Conservation (phyloP, 2,113 vertebrate genomes). For the Poeciliopsis turrubarensis region DNA sequence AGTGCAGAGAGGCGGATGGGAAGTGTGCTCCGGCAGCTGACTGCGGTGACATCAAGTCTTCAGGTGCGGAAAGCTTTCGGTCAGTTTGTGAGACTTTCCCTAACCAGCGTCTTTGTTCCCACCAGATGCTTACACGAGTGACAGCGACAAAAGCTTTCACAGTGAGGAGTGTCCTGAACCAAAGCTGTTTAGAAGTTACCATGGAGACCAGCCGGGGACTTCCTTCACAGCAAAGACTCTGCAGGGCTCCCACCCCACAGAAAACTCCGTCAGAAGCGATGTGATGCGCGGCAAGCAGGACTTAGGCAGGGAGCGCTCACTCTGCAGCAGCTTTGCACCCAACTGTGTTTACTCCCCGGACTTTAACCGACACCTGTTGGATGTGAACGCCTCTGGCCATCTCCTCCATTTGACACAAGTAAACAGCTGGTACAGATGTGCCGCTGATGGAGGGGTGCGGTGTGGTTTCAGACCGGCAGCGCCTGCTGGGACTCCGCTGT, state of each 20-base stretch:
- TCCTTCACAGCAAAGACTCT: constrained; percentile 54
- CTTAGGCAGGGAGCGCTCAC: constrained; percentile 71
- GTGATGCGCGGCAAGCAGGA: constrained; percentile 69
- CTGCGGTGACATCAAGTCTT: constrained; percentile 31
- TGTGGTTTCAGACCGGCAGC: constrained; percentile 78
- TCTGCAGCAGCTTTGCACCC: constrained; percentile 70
- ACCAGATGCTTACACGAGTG: constrained; percentile 79
- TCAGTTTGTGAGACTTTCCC: neutral
- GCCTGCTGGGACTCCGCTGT: constrained; percentile 80
- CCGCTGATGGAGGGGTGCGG: constrained; percentile 71
- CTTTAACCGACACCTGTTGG: constrained; percentile 78
- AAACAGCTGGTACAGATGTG: constrained; percentile 82
- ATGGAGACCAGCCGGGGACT: constrained; percentile 69
- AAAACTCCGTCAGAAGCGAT: constrained; percentile 76
- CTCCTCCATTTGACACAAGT: constrained; percentile 82
- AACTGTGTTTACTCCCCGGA: constrained; percentile 79
- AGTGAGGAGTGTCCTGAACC: constrained; percentile 73
- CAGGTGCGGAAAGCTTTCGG: constrained; percentile 32
- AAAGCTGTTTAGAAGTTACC: constrained; percentile 73
- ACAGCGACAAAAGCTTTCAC: constrained; percentile 83
- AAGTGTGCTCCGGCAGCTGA: constrained; percentile 68
- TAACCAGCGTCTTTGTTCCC: neutral
- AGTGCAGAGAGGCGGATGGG: constrained; percentile 81
- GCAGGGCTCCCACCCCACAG: constrained; percentile 73
- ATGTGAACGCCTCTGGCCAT: constrained; percentile 71